Conservation (phyloP, 2,113 vertebrate species). For the Poecilia latipinna region DNA sequence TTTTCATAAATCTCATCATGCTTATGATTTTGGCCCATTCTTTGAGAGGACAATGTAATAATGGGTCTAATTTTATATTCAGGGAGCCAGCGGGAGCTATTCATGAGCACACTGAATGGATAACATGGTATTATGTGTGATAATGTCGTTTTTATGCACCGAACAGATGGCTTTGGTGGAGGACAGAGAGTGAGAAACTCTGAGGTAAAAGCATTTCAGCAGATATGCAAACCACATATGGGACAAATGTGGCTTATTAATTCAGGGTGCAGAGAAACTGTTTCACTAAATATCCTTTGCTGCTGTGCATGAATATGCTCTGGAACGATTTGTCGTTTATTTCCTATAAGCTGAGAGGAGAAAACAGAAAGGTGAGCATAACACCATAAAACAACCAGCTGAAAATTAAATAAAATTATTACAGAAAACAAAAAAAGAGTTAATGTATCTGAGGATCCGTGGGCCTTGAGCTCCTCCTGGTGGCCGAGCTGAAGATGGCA, state of each 20-base stretch:
- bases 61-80: slow-evolving; percentile 49
- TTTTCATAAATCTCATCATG: slow-evolving; percentile 48
- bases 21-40: slow-evolving; percentile 41
- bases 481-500: slow-evolving; percentile 50
- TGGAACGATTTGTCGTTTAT: slow-evolving; percentile 14
- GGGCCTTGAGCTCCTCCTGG: slow-evolving; percentile 75
- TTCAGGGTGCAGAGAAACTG: slow-evolving; percentile 6
- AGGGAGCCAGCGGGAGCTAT: slow-evolving; percentile 43
- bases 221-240: slow-evolving; percentile 4
- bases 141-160: slow-evolving; percentile 51
- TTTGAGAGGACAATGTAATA: slow-evolving; percentile 39
- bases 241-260: not conserved
- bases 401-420: not conserved
- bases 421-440: not conserved
- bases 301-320: slow-evolving; percentile 15
- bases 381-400: slow-evolving; percentile 41
- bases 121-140: slow-evolving; percentile 48
- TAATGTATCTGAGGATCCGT: slow-evolving; percentile 10
- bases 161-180: slow-evolving; percentile 43
- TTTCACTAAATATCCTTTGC: slow-evolving; percentile 12
- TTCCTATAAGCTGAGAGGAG: slow-evolving; percentile 8
- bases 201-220: slow-evolving; percentile 14
- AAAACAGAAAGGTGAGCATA: slow-evolving; percentile 11
- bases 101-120: slow-evolving; percentile 44
- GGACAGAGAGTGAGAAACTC: slow-evolving; percentile 11